Conservation (phyloP, 1,140 invertebrate genomes). For the Macrobrachium nipponense region DNA sequence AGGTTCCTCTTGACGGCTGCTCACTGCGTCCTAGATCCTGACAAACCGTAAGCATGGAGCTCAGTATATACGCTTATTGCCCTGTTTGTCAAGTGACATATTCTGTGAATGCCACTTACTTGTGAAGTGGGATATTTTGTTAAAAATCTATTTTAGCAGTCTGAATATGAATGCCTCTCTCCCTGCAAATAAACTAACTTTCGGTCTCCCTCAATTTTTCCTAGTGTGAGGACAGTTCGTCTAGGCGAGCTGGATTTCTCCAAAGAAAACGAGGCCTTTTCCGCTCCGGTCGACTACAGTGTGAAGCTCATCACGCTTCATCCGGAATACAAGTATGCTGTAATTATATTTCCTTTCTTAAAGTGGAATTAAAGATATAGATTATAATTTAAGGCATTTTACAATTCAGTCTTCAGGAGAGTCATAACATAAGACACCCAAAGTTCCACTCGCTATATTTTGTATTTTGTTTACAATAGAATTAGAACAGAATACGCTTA, state of each 20-base stretch:
- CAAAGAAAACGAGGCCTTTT: conserved; percentile 6
- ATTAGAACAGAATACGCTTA: neutral
- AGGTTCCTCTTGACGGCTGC: conserved; percentile 57
- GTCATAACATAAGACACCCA: too few species aligned
- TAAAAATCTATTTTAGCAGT: neutral
- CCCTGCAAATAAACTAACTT: neutral
- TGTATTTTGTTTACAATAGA: too few species aligned
- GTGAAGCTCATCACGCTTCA: conserved; percentile 37
- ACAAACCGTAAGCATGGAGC: conserved; percentile 18
- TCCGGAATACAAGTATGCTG: conserved; percentile 34
- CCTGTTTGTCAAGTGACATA: neutral
- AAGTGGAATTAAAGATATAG: neutral
- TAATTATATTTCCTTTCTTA: too few species aligned
- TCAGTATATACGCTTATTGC: neutral
- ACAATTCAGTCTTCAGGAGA: too few species aligned
- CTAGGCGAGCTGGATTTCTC: conserved; percentile 39
- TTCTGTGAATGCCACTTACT: neutral
- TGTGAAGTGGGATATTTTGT: neutral
- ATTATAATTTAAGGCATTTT: neutral
- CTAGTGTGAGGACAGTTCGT: conserved; percentile 22
- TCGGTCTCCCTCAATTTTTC: neutral
- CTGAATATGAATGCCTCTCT: neutral
- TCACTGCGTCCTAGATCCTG: conserved; percentile 50
- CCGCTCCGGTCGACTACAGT: conserved; percentile 29
- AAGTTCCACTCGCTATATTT: too few species aligned